phyloP scores from a whole-genome alignment of 2,888 invertebrate genomes.

The Melolontha melolontha region DNA sequence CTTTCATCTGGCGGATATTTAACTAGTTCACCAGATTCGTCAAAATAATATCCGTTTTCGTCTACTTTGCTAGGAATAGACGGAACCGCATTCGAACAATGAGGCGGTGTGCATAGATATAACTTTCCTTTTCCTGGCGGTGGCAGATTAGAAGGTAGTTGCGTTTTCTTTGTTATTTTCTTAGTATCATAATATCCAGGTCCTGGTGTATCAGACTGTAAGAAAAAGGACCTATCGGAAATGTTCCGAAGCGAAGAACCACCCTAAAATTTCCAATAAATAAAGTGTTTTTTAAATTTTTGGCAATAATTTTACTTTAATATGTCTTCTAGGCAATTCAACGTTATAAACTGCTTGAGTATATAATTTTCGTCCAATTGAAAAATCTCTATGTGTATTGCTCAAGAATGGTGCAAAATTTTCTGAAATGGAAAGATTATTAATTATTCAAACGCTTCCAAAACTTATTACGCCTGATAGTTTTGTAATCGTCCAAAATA shows the following conservation, averaged over 20 bases:
- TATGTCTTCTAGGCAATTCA: not conserved
- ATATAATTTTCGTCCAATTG: conserved; percentile 32
- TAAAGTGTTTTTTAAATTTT: not conserved
- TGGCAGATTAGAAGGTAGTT: conserved; percentile 16
- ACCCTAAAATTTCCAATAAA: conserved; percentile 35
- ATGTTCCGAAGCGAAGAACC: conserved; percentile 52
- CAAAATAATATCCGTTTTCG: conserved; percentile 60
- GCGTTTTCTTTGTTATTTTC: conserved; percentile 42
- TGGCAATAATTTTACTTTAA: conserved; percentile 11
- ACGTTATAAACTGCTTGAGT: conserved; percentile 40
- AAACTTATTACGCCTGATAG: conserved; percentile 32
- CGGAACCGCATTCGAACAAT: conserved; percentile 52
- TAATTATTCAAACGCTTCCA: not conserved
- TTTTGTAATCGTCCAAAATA: conserved; percentile 40
- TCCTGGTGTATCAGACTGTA: conserved; percentile 50
- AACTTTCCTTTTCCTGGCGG: conserved; percentile 53
- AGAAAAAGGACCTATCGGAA: conserved; percentile 49
- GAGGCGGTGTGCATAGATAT: conserved; percentile 57
- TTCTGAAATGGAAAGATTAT: conserved; percentile 39
- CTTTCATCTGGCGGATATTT: conserved; percentile 53
- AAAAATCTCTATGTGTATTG: conserved; percentile 42
- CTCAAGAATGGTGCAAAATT: conserved; percentile 51
- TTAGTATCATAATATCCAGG: conserved; percentile 54
- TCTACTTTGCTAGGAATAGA: conserved; percentile 59
- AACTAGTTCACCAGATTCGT: conserved; percentile 51